Percentiles rank a stretch among this genome's conserved stretches.
Evolutionary conservation across 2,888 invertebrate genomes (phyloP).

Genomic region (Anoncus sp.): DNA sequence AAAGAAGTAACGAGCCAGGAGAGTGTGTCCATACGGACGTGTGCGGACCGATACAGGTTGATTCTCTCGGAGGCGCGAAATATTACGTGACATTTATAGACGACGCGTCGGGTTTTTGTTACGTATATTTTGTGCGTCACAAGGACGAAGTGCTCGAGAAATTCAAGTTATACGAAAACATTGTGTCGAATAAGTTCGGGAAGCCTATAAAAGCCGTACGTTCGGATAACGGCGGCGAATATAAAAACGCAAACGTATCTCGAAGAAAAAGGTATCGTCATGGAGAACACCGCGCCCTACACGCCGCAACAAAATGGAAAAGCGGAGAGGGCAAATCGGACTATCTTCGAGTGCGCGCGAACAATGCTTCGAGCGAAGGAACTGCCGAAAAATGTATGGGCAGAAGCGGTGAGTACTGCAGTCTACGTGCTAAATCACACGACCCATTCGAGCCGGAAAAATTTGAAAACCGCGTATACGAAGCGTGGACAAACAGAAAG

Average conservation of each 20-base stretch:
- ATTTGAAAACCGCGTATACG: conserved; percentile 61
- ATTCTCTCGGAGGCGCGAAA: conserved; percentile 48
- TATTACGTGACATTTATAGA: conserved; percentile 61
- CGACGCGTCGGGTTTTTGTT: conserved; percentile 53
- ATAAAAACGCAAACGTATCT: conserved; percentile 36
- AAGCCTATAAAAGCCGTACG: conserved; percentile 49
- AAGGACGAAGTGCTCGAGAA: conserved; percentile 61
- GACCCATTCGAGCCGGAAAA: conserved; percentile 18
- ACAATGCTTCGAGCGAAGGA: conserved; percentile 67
- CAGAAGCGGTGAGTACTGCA: conserved; percentile 69
- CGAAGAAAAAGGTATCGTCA: conserved; percentile 63
- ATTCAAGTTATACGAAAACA: conserved; percentile 50
- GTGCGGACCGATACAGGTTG: conserved; percentile 43
- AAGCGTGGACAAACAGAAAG: conserved; percentile 65
- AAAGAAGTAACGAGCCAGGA: conserved; percentile 36
- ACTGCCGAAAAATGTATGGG: conserved; percentile 63
- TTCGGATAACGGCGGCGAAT: conserved; percentile 63
- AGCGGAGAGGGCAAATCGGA: conserved; percentile 71
- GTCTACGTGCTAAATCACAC: conserved; percentile 58
- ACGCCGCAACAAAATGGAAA: conserved; percentile 74
- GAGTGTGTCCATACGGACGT: conserved; percentile 49
- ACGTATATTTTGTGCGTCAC: conserved; percentile 59
- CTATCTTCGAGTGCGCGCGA: conserved; percentile 70
- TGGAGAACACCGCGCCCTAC: conserved; percentile 68
- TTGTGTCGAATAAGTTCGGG: conserved; percentile 40